Evolutionary conservation across 2,888 invertebrate genomes (phyloP).

Genomic region (Acanthosepion lycidas): DNA sequence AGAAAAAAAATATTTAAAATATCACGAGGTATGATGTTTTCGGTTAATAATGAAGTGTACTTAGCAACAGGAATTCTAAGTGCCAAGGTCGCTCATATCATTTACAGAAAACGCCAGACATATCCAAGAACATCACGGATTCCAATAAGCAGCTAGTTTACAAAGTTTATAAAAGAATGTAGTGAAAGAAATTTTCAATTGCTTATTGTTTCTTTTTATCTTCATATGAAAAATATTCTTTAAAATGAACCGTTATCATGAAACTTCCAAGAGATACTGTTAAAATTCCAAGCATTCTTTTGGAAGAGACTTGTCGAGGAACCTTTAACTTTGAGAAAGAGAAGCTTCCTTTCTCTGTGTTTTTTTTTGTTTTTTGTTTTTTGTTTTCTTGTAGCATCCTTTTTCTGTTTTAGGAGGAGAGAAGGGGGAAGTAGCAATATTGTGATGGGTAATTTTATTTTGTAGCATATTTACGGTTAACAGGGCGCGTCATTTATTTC

Average conservation of each 20-base stretch:
- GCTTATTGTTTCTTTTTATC: too few species aligned
- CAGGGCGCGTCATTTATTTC: neutral
- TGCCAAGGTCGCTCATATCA: too few species aligned
- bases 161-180: too few species aligned
- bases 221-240: neutral
- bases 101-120: too few species aligned
- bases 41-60: too few species aligned
- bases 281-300: neutral
- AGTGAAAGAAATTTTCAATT: too few species aligned
- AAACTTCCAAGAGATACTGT: neutral
- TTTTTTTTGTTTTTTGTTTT: too few species aligned
- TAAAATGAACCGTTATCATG: neutral
- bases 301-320: neutral
- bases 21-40: too few species aligned
- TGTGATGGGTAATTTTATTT: neutral
- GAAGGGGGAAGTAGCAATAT: neutral
- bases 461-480: neutral
- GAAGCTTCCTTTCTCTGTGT: neutral
- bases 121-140: too few species aligned
- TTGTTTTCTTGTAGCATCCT: neutral
- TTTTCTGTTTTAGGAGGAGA: neutral
- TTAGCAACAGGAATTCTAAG: too few species aligned
- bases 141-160: too few species aligned
- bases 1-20: too few species aligned
- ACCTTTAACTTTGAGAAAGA: neutral